Percentiles rank a stretch among this genome's conserved stretches.
Conservation (phyloP, 2,113 vertebrate species). For the Cricetomys ansorgei region DNA sequence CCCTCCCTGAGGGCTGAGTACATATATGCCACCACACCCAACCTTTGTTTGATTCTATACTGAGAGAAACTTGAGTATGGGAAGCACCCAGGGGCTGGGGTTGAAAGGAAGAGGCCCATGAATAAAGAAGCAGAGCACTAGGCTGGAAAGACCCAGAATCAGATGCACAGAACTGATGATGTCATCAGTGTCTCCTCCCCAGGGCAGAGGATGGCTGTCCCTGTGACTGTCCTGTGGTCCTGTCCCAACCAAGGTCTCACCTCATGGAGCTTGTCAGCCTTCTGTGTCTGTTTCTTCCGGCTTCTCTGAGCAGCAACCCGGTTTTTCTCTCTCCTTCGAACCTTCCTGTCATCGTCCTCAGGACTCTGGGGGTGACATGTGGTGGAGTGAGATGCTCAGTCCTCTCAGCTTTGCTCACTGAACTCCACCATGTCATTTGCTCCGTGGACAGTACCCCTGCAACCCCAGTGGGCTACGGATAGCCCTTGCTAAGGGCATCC, state of each 20-base stretch:
- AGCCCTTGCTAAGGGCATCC: neutral
- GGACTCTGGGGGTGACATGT: constrained; percentile 84
- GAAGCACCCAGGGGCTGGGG: neutral
- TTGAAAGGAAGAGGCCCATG: neutral
- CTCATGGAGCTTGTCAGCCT: constrained; percentile 95
- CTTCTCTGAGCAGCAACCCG: constrained; percentile 95
- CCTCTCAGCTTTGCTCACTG: neutral
- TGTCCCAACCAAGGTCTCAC: constrained; percentile 81
- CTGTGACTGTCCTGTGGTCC: neutral
- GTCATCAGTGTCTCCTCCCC: too few species aligned
- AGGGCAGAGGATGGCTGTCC: neutral
- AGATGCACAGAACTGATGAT: rapidly evolving
- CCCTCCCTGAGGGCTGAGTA: neutral
- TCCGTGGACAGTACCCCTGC: rapidly evolving
- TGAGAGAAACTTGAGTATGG: neutral
- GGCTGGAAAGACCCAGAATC: neutral
- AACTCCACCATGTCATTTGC: rapidly evolving
- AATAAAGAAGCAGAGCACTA: neutral
- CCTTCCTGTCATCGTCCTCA: constrained; percentile 89
- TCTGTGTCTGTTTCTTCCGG: constrained; percentile 95
- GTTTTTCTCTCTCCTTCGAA: constrained; percentile 95
- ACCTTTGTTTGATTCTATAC: neutral
- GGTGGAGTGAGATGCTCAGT: neutral
- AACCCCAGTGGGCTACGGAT: rapidly evolving
- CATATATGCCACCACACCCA: too few species aligned